Conservation (phyloP, 2,113 vertebrate genomes). For the Calonectris borealis region DNA sequence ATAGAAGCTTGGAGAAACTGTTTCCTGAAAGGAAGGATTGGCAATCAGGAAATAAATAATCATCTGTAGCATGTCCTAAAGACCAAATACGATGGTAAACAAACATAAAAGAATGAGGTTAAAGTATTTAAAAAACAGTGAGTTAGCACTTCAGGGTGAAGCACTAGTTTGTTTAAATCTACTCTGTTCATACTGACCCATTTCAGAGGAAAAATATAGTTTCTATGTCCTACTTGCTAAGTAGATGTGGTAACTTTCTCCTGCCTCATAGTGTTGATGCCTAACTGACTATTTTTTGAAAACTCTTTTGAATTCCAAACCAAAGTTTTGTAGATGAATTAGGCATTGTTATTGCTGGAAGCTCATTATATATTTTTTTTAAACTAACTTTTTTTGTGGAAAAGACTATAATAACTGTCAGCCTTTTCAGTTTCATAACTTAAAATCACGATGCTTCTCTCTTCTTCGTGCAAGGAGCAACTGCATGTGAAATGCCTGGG, state of each 20-base stretch:
- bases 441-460: not conserved
- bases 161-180: not conserved
- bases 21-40: not conserved
- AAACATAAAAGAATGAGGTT: not conserved
- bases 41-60: not conserved
- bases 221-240: not conserved
- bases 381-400: not conserved
- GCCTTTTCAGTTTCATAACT: not conserved
- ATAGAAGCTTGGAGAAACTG: not conserved
- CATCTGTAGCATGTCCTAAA: not conserved
- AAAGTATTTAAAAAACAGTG: not conserved
- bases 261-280: not conserved
- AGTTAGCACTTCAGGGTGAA: not conserved
- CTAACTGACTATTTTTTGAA: not conserved
- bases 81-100: not conserved
- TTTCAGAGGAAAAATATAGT: not conserved
- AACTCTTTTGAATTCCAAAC: not conserved
- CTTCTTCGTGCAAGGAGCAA: not conserved
- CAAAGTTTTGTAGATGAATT: not conserved
- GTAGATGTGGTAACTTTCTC: not conserved
- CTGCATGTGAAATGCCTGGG: not conserved
- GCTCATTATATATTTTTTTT: not conserved
- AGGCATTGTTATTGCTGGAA: not conserved
- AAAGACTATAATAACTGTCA: not conserved
- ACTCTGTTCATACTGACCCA: not conserved